Percentiles rank a stretch among this genome's conserved stretches.
These are phyloP conservation scores for Lateolabrax maculatus DNA, from an alignment of 2,797 vertebrate genomes.

Conservation along the genomic window DNA sequence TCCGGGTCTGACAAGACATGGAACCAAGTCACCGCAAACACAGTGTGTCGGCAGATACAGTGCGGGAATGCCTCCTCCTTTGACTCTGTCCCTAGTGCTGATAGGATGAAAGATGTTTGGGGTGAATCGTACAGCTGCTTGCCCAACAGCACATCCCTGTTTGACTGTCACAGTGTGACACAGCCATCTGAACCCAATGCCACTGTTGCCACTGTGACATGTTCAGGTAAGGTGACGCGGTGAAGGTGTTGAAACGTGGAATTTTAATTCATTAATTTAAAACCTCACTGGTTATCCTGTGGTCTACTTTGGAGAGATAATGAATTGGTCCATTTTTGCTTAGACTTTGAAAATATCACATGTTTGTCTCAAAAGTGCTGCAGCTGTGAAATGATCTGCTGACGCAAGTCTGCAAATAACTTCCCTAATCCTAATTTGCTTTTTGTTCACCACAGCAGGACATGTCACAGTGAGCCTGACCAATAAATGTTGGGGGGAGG, in stretches of 20 bases:
- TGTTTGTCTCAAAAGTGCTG: background rate
- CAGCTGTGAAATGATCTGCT: background rate
- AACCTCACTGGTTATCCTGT: background rate
- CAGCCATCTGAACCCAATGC: accelerated
- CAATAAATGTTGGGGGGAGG: slow-evolving; percentile 49
- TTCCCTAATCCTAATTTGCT: background rate
- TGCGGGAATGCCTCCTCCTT: accelerated
- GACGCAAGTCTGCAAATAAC: background rate
- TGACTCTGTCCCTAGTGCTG: accelerated
- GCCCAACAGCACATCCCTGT: background rate
- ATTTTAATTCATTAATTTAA: background rate
- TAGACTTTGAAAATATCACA: background rate
- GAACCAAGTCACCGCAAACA: slow-evolving; percentile 7
- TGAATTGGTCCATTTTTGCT: background rate
- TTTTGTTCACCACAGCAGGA: slow-evolving; percentile 36
- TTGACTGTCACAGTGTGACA: background rate
- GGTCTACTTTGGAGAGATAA: background rate
- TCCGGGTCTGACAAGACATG: background rate
- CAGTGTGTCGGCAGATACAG: slow-evolving; percentile 58
- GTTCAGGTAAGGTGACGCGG: slow-evolving; percentile 63
- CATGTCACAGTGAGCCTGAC: accelerated
- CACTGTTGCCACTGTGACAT: slow-evolving; percentile 37
- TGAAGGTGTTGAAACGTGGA: no score
- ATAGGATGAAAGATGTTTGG: accelerated
- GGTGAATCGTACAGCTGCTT: background rate